Conservation (phyloP, 2,113 vertebrate genomes). For the Hemibagrus wyckioides region DNA sequence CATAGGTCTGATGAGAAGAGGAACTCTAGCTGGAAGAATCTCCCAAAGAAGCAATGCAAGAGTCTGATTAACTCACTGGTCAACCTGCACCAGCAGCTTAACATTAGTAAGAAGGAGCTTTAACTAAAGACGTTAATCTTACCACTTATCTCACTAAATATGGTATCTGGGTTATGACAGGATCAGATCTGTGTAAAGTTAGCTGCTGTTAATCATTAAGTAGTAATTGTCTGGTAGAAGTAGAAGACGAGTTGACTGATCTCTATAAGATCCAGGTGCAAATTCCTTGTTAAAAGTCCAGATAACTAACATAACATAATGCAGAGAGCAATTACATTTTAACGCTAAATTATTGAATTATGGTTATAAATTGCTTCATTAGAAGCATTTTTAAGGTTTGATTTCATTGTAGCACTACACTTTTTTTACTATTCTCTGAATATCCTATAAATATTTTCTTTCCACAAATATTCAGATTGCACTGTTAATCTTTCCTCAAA, state of each 20-base stretch:
- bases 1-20: slow-evolving; percentile 93
- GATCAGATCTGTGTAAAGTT: neutral
- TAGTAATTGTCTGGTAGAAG: neutral
- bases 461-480: neutral
- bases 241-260: neutral
- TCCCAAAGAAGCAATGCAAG: slow-evolving; percentile 96
- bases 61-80: slow-evolving; percentile 81
- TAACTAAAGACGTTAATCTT: slow-evolving; percentile 1
- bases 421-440: too few species aligned
- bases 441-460: too few species aligned
- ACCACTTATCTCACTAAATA: neutral
- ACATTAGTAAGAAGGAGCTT: slow-evolving; percentile 74
- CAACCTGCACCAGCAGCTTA: slow-evolving; percentile 86
- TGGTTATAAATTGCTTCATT: neutral
- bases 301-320: neutral
- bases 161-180: neutral
- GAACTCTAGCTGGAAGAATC: slow-evolving; percentile 90
- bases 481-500: neutral
- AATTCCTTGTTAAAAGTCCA: neutral
- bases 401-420: neutral
- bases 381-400: neutral
- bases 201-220: neutral
- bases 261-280: neutral
- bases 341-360: neutral
- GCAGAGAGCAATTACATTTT: neutral